Evolutionary conservation across 2,888 invertebrate genomes (phyloP), one percentile per base, ranked within the genome.

Genomic region (Ischnura elegans): DNA sequence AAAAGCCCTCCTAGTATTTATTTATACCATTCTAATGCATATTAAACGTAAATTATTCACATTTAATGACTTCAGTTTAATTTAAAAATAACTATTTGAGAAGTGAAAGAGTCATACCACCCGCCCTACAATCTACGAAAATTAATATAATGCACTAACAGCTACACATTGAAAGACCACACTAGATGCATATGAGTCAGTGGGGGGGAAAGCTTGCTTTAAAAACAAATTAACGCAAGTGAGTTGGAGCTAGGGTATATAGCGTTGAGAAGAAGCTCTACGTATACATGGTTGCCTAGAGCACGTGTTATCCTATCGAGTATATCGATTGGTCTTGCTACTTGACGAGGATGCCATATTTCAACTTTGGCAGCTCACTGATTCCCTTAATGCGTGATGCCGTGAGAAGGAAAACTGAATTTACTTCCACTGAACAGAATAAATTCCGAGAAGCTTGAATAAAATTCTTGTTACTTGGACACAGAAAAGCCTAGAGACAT

Each of bases 291-390:
- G 76, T 76, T 36, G 29, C 29, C 25, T 36, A 25, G 25, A 36
- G 36, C 76, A 76, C 76, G 76, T 76, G 76, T 76, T 76, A 76
- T 76, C 76, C 76, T 76, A 36, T 76, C 76, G 36, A 10, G 36
- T 25, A 36, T 36, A 76, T 76, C 76, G 76, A 76, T 76, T 76
- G 8, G 10, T 5, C 13, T 76, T 16, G 76, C 25, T 36, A 76
- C 29, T 36, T 36, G 36, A 8, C 16, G 21, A 25, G 36, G 16
- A 36, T 76, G 76, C 13, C 8, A 36, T 76, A 36, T 61, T 16
- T 36, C 36, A 36, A 36, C 3, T 36, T 8, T 6, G 13, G 29
- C 36, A 2, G 8, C 36, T n/a, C n/a, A 6, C 25, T 36, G 76
- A 25, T 61, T 61, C 36, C 29, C 29, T 36, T 76, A 16, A 76